Evolutionary conservation across 2,888 invertebrate species (phyloP), one percentile per base, ranked within the genome.

Genomic region (Ctenicera cuprea): DNA sequence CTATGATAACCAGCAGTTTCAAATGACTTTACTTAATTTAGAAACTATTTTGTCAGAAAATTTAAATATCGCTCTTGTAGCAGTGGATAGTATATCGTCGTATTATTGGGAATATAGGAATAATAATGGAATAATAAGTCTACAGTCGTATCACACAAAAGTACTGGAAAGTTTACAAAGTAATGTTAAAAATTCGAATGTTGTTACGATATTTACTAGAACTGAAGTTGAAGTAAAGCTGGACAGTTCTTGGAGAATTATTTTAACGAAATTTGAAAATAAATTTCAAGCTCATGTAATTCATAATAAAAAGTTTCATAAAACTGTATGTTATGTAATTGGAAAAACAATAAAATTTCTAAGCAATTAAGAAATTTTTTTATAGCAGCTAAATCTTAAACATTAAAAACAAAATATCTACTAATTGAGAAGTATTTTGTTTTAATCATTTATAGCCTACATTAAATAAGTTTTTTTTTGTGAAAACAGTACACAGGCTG

Each of bases 11-110:
- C 76, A 83, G 20, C 87, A 88, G 76, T 83, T 87, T 12, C 73
- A 81, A 9, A 63, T 86, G 8, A 85, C 85, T 0, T 77, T 88
- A 16, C 77, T 83, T 66, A 84, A 85, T 0, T 74, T 89, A 9
- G 86, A 88, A 57, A 82, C 85, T 38, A 80, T 88, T 9, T 77
- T 90, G 7, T 77, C 87, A 41, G 81, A 83, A 1, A 84, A 89
- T 75, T 76, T 82, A 1, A 85, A 85, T 72, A 84, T 89, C 7
- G 85, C 87, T 16, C 77, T 90, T 0, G 71, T 90, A 30, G 86
- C 88, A 5, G 78, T 90, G 8, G 90, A 90, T 73, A 87, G 88
- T 75, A 83, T 90, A 37, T 85, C 87, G n/a, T 86, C 88, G 0
- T 88, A 87, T 81, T 90, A 89, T 80, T 90, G 90, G 88, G 80